These are phyloP conservation scores for Dynastes grantii DNA, from an alignment of 2,888 invertebrate genomes.

Conservation along the genomic window DNA sequence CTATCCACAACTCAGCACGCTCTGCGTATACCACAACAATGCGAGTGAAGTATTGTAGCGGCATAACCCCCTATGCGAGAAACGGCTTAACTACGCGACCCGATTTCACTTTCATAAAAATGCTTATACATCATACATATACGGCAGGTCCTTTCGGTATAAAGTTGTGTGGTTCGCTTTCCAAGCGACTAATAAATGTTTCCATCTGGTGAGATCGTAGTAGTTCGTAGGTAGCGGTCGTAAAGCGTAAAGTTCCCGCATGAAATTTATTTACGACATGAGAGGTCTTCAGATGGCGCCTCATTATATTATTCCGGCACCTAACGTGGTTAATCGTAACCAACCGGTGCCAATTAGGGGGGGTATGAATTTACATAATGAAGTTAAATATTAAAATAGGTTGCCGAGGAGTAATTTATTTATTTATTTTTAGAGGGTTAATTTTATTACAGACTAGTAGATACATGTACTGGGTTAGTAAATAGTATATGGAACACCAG, in stretches of 20 bases:
- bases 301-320: constrained; percentile 42
- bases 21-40: no score
- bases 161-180: constrained; percentile 21
- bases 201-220: constrained; percentile 20
- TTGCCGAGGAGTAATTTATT: background rate
- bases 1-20: no score
- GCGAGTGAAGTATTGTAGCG: no score
- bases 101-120: constrained; percentile 18
- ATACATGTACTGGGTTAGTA: no score
- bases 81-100: background rate
- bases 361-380: constrained; percentile 42
- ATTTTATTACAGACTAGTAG: no score
- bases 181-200: constrained; percentile 17
- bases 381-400: constrained; percentile 6
- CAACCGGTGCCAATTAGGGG: constrained; percentile 38
- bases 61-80: no score
- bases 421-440: background rate
- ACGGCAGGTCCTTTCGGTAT: background rate
- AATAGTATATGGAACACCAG: no score
- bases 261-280: constrained; percentile 43
- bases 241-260: constrained; percentile 43
- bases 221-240: constrained; percentile 25
- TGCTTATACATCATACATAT: background rate
- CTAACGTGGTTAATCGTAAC: constrained; percentile 42
- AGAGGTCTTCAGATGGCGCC: constrained; percentile 41